Evolutionary conservation across 2,113 vertebrate genomes (phyloP), one percentile per base, ranked within the genome.

Genomic region (Petrocephalus zakoni): DNA sequence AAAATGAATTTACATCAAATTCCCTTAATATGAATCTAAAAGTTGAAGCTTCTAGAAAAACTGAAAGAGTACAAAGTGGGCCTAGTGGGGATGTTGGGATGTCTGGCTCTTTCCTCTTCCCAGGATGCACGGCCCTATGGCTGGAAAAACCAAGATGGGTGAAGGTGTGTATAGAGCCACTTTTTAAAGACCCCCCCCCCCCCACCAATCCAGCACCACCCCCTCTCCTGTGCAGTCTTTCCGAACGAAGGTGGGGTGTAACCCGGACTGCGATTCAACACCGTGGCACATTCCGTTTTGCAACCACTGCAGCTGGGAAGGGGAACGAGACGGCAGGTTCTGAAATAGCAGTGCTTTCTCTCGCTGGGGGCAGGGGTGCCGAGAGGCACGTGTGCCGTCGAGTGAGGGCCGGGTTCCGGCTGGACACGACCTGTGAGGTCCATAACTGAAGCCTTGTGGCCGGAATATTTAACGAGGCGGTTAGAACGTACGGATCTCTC

Each of bases 51-150:
- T 46, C 75, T 81, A 15, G 19, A 46, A 47, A 81, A 82, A 82
- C 6, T 4, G 17, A 37, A 17, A 8, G 15, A 37, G 34, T 29
- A 42, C 15, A 34, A 21, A 42, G 37, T 82, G 90, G 92, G 88
- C 2, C 21, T 61, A 61, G 90, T 87, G 92, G 46, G 86, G 88
- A 90, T 91, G 90, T 88, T 92, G 90, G 92, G 92, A 72, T 72
- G n/a, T 72, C 64, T 34, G 64, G 68, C 13, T 17, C 68, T 72
- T 37, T 72, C 29, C 68, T 72, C 29, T 64, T 64, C 7, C 61
- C 9, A 64, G 61, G 61, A 68, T 42, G 5, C 34, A 37, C 13
- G 15, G 29, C 25, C 4, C 15, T 22, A 15, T 17, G 11, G 25
- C 29, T 5, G 25, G 13, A 78, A 78, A 75, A 78, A 78, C 72